A percentile compares a stretch with the other conserved stretches of the same genome.
phyloP scores from a whole-genome alignment of 2,888 invertebrate species.

The Tortrix viridana region DNA sequence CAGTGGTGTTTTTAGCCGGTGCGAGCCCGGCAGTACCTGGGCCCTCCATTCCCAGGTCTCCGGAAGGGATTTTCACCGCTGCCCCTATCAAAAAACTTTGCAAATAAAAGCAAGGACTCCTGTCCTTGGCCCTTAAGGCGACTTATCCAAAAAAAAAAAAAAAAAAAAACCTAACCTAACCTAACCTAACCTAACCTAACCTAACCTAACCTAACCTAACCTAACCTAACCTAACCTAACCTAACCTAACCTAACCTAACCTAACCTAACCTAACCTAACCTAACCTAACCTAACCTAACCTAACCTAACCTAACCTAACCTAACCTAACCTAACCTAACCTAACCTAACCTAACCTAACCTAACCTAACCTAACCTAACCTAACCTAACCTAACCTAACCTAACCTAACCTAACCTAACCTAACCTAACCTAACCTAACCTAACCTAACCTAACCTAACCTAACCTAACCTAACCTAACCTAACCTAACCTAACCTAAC shows the following conservation, averaged over 20 bases:
- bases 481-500: conserved; percentile 9
- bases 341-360: conserved; percentile 9
- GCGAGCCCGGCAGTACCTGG: too few relatives aligned
- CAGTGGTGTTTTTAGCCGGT: too few relatives aligned
- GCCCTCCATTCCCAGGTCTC: too few relatives aligned
- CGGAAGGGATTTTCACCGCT: too few relatives aligned
- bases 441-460: conserved; percentile 8
- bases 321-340: conserved; percentile 7
- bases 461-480: conserved; percentile 9
- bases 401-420: conserved; percentile 9
- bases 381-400: conserved; percentile 9
- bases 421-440: conserved; percentile 9
- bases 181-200: conserved; percentile 9
- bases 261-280: conserved; percentile 9
- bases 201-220: conserved; percentile 9
- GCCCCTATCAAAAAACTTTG: too few relatives aligned
- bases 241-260: conserved; percentile 9
- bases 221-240: conserved; percentile 9
- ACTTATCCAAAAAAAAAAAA: too few relatives aligned
- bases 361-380: conserved; percentile 9
- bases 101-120: too few relatives aligned
- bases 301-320: conserved; percentile 9
- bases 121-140: too few relatives aligned
- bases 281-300: conserved; percentile 9
- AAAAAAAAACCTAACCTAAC: too few relatives aligned